Evolutionary conservation across 2,797 vertebrate species (phyloP).

Genomic region (Gymnothorax reevesii): DNA sequence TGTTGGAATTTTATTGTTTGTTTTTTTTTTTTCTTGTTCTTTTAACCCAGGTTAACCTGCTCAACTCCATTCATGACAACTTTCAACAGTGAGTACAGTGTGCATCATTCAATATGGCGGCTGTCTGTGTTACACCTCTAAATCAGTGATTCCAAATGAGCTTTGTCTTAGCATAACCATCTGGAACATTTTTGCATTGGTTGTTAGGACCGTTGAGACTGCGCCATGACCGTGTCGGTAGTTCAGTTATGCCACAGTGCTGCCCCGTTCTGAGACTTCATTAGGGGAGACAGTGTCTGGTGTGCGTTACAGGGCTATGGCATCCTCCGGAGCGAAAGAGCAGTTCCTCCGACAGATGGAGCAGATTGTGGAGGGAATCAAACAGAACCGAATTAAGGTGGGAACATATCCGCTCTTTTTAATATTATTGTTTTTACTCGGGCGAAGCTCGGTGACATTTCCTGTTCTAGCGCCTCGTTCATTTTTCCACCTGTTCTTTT

Average conservation of each 20-base stretch:
- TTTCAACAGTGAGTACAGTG: conserved; percentile 90
- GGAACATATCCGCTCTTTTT: conserved; percentile 63
- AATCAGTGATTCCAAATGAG: background rate
- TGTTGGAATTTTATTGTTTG: background rate
- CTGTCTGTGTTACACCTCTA: background rate
- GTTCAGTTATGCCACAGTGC: background rate
- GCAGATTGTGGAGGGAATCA: conserved; percentile 98
- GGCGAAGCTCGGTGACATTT: background rate
- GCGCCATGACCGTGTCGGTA: background rate
- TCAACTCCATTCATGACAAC: conserved; percentile 97
- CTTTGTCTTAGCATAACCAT: background rate
- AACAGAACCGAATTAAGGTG: conserved; percentile 96
- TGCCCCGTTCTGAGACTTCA: background rate
- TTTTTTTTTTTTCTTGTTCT: background rate
- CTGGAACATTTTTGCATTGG: background rate
- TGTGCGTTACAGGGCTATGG: conserved; percentile 84
- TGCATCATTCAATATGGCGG: background rate
- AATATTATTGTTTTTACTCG: background rate
- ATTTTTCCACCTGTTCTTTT: background rate
- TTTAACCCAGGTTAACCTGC: conserved; percentile 81
- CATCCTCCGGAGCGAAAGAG: conserved; percentile 86
- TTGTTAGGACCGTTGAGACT: background rate
- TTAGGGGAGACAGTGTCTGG: background rate
- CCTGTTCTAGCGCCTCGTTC: background rate
- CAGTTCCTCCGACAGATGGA: conserved; percentile 98